A percentile compares a stretch with the other conserved stretches of the same genome.
Evolutionary conservation across 2,888 invertebrate genomes (phyloP).

Genomic region (Pyrrhosoma nymphula): DNA sequence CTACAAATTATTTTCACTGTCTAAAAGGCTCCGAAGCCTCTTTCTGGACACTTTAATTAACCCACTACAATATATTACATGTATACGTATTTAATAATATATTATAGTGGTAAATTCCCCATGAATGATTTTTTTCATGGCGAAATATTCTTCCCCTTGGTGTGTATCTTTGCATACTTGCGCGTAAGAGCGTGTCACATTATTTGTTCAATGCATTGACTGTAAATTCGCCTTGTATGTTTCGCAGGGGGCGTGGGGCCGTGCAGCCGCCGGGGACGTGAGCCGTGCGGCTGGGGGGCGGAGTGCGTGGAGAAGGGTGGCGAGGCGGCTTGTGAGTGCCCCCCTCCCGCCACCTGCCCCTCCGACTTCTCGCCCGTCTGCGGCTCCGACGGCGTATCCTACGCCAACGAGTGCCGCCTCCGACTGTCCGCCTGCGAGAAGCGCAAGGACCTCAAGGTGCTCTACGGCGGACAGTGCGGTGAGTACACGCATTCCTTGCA

Average conservation of each 20-base stretch:
- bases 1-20: too few relatives aligned
- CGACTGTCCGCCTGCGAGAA: constrained; percentile 89
- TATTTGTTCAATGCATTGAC: too few relatives aligned
- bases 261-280: constrained; percentile 82
- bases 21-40: too few relatives aligned
- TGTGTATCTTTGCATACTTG: too few relatives aligned
- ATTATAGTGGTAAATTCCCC: too few relatives aligned
- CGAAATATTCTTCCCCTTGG: too few relatives aligned
- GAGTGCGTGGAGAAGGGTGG: constrained; percentile 85
- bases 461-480: constrained; percentile 93
- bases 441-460: constrained; percentile 86
- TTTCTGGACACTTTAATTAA: too few relatives aligned
- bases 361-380: constrained; percentile 92
- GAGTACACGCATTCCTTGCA: constrained; percentile 78
- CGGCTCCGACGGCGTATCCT: constrained; percentile 90
- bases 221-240: too few relatives aligned
- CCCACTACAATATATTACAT: too few relatives aligned
- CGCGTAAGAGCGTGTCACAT: too few relatives aligned
- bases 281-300: constrained; percentile 87
- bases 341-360: constrained; percentile 89
- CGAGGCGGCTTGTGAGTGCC: constrained; percentile 90
- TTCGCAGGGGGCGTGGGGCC: constrained; percentile 83
- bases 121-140: too few relatives aligned
- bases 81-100: too few relatives aligned
- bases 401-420: constrained; percentile 91